These are phyloP conservation scores for Salvelinus alpinus DNA, from an alignment of 2,113 vertebrate species.

Conservation along the genomic window DNA sequence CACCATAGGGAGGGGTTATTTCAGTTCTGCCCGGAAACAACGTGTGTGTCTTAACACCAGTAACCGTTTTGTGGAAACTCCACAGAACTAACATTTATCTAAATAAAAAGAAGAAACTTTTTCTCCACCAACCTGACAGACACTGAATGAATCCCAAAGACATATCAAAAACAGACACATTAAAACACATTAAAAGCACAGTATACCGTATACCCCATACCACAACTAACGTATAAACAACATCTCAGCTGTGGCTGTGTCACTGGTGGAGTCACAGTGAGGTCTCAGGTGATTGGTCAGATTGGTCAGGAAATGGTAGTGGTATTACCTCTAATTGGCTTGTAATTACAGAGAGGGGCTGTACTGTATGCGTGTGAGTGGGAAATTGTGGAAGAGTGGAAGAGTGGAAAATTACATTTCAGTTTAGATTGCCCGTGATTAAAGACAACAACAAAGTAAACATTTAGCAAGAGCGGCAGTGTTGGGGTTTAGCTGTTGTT, in stretches of 20 bases:
- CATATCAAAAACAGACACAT: background rate
- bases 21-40: constrained; percentile 51
- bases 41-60: constrained; percentile 48
- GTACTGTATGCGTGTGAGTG: constrained; percentile 39
- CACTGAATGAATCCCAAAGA: constrained; percentile 57
- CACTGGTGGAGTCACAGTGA: constrained; percentile 60
- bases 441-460: constrained; percentile 72
- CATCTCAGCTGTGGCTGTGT: background rate
- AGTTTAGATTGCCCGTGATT: constrained; percentile 67
- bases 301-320: constrained; percentile 70
- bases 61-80: constrained; percentile 59
- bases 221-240: background rate
- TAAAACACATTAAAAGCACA: background rate
- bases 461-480: constrained; percentile 58
- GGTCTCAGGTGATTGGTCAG: constrained; percentile 69
- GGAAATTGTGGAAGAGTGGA: background rate
- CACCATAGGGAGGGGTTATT: constrained; percentile 36
- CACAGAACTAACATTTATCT: constrained; percentile 74
- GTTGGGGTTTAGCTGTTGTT: constrained; percentile 21
- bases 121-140: constrained; percentile 60
- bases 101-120: constrained; percentile 61
- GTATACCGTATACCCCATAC: background rate
- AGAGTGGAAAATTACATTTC: constrained; percentile 68
- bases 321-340: constrained; percentile 75
- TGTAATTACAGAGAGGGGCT: constrained; percentile 63